Conservation (phyloP, 2,888 invertebrate species). For the Mythimna pallens region DNA sequence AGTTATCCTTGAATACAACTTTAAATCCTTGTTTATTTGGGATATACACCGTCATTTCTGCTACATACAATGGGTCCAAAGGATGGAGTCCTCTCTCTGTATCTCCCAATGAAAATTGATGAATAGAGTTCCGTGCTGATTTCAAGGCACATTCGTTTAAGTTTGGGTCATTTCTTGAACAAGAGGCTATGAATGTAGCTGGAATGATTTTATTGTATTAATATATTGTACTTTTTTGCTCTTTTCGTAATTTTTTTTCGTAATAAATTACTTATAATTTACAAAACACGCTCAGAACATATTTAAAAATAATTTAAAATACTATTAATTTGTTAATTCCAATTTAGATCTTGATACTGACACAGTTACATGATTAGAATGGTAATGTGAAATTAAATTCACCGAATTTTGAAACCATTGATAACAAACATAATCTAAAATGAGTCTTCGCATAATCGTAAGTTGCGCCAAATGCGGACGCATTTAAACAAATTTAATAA, state of each 20-base stretch:
- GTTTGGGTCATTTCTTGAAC: slow-evolving; percentile 81
- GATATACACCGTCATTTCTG: slow-evolving; percentile 77
- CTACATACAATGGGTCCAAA: slow-evolving; percentile 78
- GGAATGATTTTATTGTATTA: slow-evolving; percentile 40
- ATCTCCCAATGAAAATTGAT: slow-evolving; percentile 77
- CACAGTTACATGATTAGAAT: neutral
- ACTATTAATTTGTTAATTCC: neutral
- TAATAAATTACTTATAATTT: neutral
- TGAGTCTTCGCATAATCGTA: neutral
- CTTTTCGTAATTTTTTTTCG: neutral
- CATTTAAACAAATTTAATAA: slow-evolving; percentile 8
- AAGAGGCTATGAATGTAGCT: slow-evolving; percentile 78
- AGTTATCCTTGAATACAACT: slow-evolving; percentile 77
- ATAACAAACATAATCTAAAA: slow-evolving; percentile 5
- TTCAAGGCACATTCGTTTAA: slow-evolving; percentile 79
- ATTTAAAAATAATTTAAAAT: too few relatives aligned
- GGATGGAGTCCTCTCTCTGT: slow-evolving; percentile 71
- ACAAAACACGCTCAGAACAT: neutral
- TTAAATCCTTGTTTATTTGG: slow-evolving; percentile 81
- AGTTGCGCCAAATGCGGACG: neutral
- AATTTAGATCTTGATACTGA: neutral
- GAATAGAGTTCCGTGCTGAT: slow-evolving; percentile 76
- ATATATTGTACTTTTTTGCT: neutral
- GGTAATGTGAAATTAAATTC: neutral
- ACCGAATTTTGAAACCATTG: neutral